Evolutionary conservation across 2,888 invertebrate species (phyloP).

Genomic region (Ormyrus nitidulus): DNA sequence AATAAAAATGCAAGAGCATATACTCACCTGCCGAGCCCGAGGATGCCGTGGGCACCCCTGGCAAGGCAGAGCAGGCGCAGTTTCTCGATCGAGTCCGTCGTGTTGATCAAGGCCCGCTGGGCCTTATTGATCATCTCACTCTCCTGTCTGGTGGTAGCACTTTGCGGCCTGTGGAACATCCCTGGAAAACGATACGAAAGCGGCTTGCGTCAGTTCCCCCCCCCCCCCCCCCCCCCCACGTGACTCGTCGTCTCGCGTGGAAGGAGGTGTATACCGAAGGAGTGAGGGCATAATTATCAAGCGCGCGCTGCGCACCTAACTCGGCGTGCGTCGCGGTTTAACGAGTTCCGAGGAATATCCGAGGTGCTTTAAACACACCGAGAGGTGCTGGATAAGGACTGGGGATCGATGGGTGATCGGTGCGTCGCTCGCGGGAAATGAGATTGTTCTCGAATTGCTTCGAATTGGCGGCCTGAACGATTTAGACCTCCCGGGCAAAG

Average conservation of each 20-base stretch:
- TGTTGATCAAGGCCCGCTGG: slow-evolving; percentile 80
- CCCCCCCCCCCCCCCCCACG: background rate
- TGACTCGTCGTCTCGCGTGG: background rate
- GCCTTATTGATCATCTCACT: slow-evolving; percentile 87
- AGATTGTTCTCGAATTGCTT: too few relatives aligned
- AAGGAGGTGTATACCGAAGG: too few relatives aligned
- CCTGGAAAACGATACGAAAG: slow-evolving; percentile 67
- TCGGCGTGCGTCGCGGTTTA: too few relatives aligned
- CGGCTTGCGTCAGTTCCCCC: slow-evolving; percentile 32
- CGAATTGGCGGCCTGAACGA: too few relatives aligned
- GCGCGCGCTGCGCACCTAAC: too few relatives aligned
- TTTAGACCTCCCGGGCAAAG: too few relatives aligned
- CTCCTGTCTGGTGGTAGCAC: slow-evolving; percentile 86
- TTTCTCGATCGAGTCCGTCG: slow-evolving; percentile 89
- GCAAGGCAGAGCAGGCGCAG: slow-evolving; percentile 89
- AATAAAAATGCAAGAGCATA: background rate
- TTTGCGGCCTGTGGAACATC: slow-evolving; percentile 82
- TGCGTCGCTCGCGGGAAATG: too few relatives aligned
- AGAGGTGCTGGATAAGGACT: too few relatives aligned
- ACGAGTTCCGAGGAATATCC: too few relatives aligned
- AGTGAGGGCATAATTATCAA: too few relatives aligned
- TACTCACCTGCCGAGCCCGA: slow-evolving; percentile 88
- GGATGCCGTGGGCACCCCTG: slow-evolving; percentile 91
- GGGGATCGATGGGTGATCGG: too few relatives aligned
- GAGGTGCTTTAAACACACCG: too few relatives aligned